Base-by-base conservation (phyloP, 2,113 vertebrate species). In the Phalacrocorax brasilianus region DNA sequence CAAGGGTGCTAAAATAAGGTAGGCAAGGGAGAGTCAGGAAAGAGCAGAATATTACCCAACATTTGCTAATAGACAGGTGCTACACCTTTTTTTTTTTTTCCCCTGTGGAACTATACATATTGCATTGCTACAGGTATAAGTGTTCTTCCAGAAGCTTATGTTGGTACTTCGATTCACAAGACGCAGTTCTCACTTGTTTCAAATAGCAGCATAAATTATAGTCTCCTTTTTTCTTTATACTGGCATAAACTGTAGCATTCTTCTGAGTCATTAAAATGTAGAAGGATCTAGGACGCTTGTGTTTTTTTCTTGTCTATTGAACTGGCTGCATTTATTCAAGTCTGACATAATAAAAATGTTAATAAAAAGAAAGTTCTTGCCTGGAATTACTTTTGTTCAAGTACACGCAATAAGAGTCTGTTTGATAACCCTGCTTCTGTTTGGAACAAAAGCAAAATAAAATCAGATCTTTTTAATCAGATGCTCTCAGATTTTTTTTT, bases 281-380 rank as follows among this genome's bases (percentile, higher is more conserved):
- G 67, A 76, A 88, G 47, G 38, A 86, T 76, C 82, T 85, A 56
- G 82, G 72, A 59, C 82, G 55, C 35, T 80, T 66, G 14, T 70
- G 20, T 26, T 74, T 77, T 89, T 89, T 80, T 62, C 8, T 2
- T 63, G 11, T 80, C 85, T 93, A 4, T 93, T 94, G 82, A 94
- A 93, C 72, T 68, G 52, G 32, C 61, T 91, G 28, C 68, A 40
- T 77, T 93, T 96, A 16, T 88, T 95, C 47, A 73, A 90, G 83
- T 63, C 52, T 77, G 72, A 94, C 80, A 67, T 84, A 68, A 90
- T 83, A 83, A 84, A 88, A 84, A 59, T 42, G 13, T 74, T 78
- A 86, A 81, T 65, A 67, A 90, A 94, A 93, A 88, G 42, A 63
- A 52, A 80, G 50, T 84, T 94, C 68, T 92, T 84, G 32, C 47